These are phyloP conservation scores for Strix aluco DNA, from an alignment of 2,113 vertebrate genomes.

Conservation along the genomic window DNA sequence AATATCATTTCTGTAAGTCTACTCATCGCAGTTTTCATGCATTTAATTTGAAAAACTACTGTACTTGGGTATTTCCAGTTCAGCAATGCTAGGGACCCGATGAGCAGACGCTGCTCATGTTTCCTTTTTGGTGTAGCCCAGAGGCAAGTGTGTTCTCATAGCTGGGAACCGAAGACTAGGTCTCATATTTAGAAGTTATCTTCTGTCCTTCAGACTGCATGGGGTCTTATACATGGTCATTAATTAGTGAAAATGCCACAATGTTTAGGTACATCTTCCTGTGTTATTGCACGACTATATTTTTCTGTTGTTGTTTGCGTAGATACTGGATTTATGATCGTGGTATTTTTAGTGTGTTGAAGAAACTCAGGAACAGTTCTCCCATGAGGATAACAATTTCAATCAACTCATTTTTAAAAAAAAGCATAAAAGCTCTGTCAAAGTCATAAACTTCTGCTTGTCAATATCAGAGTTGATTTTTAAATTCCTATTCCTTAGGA, in stretches of 20 bases:
- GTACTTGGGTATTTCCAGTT: not conserved
- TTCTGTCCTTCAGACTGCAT: not conserved
- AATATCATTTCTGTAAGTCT: not conserved
- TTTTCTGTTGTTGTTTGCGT: not conserved
- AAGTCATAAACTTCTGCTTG: not conserved
- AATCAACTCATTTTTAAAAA: not conserved
- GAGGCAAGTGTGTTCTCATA: not conserved
- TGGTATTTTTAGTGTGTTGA: not conserved
- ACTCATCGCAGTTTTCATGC: not conserved
- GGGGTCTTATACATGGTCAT: rapidly evolving
- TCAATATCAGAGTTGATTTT: not conserved
- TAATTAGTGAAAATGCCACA: not conserved
- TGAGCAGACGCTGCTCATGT: not conserved
- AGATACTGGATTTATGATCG: rapidly evolving
- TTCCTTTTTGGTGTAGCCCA: not conserved
- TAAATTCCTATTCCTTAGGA: not conserved
- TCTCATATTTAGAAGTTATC: not conserved
- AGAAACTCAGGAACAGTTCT: not conserved
- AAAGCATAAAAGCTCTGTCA: not conserved
- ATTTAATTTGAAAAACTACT: not conserved
- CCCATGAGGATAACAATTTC: not conserved
- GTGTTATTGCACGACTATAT: not conserved
- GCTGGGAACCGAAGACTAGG: not conserved
- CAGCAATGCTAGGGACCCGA: not conserved
- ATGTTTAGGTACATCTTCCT: not conserved